Evolutionary conservation across 2,797 vertebrate species (phyloP).

Genomic region (Hemitrygon akajei): DNA sequence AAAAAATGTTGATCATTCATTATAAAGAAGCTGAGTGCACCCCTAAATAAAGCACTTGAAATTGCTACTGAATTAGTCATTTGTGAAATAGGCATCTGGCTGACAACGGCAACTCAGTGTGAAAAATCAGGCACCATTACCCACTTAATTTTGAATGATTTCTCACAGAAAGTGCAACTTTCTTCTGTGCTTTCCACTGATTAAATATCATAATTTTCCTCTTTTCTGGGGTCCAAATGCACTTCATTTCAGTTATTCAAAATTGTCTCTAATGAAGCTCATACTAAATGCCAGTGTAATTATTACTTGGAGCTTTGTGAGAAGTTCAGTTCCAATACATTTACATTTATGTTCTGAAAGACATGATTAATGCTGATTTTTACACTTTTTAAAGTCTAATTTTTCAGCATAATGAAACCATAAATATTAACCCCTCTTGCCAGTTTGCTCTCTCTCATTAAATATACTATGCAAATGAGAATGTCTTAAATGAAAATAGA

Average conservation of each 20-base stretch:
- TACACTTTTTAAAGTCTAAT: constrained; percentile 57
- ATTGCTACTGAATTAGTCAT: background rate
- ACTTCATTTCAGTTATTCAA: constrained; percentile 45
- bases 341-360: constrained; percentile 55
- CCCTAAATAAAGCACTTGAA: background rate
- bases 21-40: background rate
- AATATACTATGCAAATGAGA: constrained; percentile 47
- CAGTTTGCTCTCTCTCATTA: constrained; percentile 45
- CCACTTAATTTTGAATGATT: constrained; percentile 40
- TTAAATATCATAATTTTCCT: constrained; percentile 40
- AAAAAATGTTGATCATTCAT: background rate
- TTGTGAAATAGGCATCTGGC: background rate
- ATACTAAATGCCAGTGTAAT: constrained; percentile 48
- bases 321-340: constrained; percentile 53
- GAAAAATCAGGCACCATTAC: constrained; percentile 22
- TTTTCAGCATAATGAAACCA: constrained; percentile 58
- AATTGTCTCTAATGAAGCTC: constrained; percentile 48
- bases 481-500: constrained; percentile 48
- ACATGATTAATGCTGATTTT: constrained; percentile 59
- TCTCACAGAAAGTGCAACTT: constrained; percentile 45
- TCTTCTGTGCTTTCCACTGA: constrained; percentile 43
- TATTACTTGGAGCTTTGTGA: constrained; percentile 50
- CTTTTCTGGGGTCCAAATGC: constrained; percentile 42
- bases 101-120: background rate
- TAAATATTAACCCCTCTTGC: constrained; percentile 52